phyloP scores from a whole-genome alignment of 2,888 invertebrate species.

The Leuctra nigra region DNA sequence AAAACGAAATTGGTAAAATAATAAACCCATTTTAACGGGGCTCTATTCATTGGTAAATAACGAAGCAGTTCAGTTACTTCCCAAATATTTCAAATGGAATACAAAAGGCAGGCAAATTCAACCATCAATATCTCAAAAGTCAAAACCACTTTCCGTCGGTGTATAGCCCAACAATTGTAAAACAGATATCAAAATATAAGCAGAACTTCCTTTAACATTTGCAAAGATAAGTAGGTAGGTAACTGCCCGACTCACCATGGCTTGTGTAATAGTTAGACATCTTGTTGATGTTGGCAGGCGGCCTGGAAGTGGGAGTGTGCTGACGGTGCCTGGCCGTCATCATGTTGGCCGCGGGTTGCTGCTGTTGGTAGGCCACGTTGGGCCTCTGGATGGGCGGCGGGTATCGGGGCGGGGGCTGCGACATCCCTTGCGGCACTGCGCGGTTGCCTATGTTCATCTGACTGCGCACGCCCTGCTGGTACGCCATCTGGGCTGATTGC shows the following conservation, averaged over 20 bases:
- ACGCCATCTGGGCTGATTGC: conserved; percentile 27
- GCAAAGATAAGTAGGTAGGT: neutral
- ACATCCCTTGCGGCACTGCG: conserved; percentile 30
- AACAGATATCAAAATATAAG: neutral
- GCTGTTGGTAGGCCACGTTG: conserved; percentile 38
- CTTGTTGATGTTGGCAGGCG: conserved; percentile 23
- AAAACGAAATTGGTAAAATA: no score
- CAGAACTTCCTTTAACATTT: neutral
- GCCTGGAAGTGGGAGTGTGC: conserved; percentile 28
- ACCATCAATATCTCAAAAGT: no score
- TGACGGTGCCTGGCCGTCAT: conserved; percentile 22
- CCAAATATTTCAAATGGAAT: no score
- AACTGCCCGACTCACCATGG: neutral
- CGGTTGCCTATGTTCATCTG: conserved; percentile 20
- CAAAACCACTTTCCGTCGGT: no score
- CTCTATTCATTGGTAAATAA: no score
- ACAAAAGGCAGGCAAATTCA: no score
- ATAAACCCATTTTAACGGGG: no score
- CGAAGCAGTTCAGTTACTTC: no score
- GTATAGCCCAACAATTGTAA: no score
- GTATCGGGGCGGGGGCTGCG: conserved; percentile 42
- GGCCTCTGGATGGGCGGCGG: conserved; percentile 52
- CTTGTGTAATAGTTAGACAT: conserved; percentile 14
- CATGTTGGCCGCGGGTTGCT: conserved; percentile 14
- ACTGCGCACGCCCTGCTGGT: conserved; percentile 21